A percentile compares a stretch with the other conserved stretches of the same genome.
Conservation (phyloP, 2,888 invertebrate species). For the Spodoptera littoralis region DNA sequence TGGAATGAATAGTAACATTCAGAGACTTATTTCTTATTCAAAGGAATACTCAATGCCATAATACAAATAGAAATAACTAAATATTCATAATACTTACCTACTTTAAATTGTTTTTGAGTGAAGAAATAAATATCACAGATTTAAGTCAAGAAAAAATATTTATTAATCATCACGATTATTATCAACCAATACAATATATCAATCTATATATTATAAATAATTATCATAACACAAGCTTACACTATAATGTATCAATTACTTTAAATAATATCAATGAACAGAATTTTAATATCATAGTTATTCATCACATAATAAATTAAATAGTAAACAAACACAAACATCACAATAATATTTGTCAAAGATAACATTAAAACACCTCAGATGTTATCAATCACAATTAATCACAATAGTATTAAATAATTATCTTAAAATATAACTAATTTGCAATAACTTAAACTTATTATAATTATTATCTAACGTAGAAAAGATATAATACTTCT, state of each 20-base stretch:
- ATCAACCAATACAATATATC: too few relatives aligned
- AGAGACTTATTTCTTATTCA: too few relatives aligned
- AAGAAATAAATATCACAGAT: background rate
- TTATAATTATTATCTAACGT: background rate
- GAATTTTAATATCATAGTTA: slow-evolving; percentile 12
- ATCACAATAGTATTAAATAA: slow-evolving; percentile 3
- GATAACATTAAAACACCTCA: too few relatives aligned
- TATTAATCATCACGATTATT: slow-evolving; percentile 2
- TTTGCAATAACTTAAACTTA: slow-evolving; percentile 1
- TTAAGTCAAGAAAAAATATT: slow-evolving; percentile 20
- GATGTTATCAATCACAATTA: slow-evolving; percentile 2
- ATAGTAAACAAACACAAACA: too few relatives aligned
- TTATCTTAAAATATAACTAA: background rate
- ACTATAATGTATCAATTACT: slow-evolving; percentile 5
- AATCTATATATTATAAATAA: too few relatives aligned
- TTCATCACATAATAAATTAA: background rate
- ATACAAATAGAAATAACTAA: too few relatives aligned
- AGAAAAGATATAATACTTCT: slow-evolving; percentile 6
- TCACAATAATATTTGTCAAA: too few relatives aligned
- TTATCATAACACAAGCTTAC: background rate
- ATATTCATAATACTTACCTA: background rate
- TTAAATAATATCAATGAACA: background rate
- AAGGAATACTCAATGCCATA: too few relatives aligned
- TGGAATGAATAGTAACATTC: too few relatives aligned
- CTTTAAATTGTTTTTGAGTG: background rate